phyloP scores from a whole-genome alignment of 2,888 invertebrate genomes.

The Spialia ferax region DNA sequence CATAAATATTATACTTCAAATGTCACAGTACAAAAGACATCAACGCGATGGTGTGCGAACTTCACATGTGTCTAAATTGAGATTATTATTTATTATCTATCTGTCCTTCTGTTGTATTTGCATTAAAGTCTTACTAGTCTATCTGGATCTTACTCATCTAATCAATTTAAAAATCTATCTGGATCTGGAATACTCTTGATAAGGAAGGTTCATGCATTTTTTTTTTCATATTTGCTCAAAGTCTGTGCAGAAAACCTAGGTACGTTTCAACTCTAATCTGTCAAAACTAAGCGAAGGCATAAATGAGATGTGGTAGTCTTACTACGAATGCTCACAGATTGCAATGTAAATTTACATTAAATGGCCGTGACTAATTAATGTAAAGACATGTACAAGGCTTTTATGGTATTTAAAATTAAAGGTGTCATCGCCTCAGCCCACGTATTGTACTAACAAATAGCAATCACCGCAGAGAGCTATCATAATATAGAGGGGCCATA shows the following conservation, averaged over 20 bases:
- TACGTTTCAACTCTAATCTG: not conserved
- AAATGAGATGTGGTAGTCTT: not conserved
- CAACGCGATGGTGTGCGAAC: slow-evolving; percentile 20
- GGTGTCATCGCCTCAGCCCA: not conserved
- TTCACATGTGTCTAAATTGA: not conserved
- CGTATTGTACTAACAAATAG: not conserved
- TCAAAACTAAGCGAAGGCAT: not conserved
- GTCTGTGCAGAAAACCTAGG: not conserved
- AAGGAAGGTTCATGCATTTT: no score
- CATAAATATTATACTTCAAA: slow-evolving; percentile 3
- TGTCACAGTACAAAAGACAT: slow-evolving; percentile 27
- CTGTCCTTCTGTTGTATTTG: no score
- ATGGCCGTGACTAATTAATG: no score
- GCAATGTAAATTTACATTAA: not conserved
- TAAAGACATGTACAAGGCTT: not conserved
- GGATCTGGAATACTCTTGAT: not conserved
- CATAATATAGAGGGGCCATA: no score
- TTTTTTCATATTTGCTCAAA: no score
- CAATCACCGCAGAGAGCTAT: no score
- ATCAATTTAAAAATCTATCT: no score
- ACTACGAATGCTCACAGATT: not conserved
- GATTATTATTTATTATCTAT: no score
- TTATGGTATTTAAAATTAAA: not conserved
- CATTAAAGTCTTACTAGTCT: no score
- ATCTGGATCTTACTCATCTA: no score